phyloP scores from a whole-genome alignment of 1,140 invertebrate genomes.

The Popillia japonica region DNA sequence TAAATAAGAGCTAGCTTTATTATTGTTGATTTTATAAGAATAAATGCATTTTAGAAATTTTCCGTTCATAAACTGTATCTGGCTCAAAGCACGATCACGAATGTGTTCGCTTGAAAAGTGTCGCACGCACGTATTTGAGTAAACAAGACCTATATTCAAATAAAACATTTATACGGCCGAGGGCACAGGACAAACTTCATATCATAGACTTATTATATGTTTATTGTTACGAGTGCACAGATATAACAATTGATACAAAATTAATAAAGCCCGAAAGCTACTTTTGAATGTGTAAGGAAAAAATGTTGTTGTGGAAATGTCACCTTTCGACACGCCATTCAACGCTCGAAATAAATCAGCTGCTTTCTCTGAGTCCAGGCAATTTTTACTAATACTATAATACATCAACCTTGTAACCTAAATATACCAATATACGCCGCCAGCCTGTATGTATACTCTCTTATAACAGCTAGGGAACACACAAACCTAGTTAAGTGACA shows the following conservation, averaged over 20 bases:
- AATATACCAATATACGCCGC: constrained; percentile 20
- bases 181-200: neutral
- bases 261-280: constrained; percentile 13
- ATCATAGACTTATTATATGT: constrained; percentile 7
- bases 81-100: too few species aligned
- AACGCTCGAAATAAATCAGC: constrained; percentile 23
- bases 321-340: constrained; percentile 30
- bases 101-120: too few species aligned
- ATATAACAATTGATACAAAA: neutral
- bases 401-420: constrained; percentile 33
- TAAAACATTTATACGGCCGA: neutral
- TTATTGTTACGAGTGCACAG: neutral
- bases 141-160: too few species aligned
- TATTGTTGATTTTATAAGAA: too few species aligned
- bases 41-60: too few species aligned
- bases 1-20: too few species aligned
- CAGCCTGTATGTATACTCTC: constrained; percentile 4
- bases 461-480: constrained; percentile 25
- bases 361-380: neutral
- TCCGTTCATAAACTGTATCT: too few species aligned
- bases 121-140: too few species aligned
- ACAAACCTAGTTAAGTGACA: constrained; percentile 34
- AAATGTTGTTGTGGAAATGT: constrained; percentile 25
- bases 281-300: neutral
- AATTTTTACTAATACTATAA: constrained; percentile 28